A percentile compares a stretch with the other conserved stretches of the same genome.
phyloP scores from a whole-genome alignment of 2,888 invertebrate genomes.

The Ctenicera cuprea region DNA sequence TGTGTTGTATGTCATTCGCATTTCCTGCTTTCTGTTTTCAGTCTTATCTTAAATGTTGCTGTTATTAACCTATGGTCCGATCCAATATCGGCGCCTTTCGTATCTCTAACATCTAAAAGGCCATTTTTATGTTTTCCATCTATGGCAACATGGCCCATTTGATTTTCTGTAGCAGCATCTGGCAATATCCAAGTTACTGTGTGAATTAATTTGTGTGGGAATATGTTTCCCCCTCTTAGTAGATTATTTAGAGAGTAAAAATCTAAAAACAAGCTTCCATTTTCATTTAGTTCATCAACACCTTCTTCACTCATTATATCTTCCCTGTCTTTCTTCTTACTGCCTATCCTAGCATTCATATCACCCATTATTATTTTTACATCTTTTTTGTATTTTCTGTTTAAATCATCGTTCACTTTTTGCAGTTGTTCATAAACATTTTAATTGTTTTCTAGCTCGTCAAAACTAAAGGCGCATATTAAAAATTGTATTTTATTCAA shows the following conservation, averaged over 20 bases:
- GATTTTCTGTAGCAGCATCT: neutral
- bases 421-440: neutral
- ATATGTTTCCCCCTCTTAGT: neutral
- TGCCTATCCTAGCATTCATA: no score
- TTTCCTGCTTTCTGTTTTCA: neutral
- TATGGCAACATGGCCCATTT: neutral
- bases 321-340: slow-evolving; percentile 7
- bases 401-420: neutral
- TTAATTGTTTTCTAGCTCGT: neutral
- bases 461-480: no score
- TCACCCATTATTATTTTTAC: no score
- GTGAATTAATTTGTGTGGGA: neutral
- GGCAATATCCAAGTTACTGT: slow-evolving; percentile 5
- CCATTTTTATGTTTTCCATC: neutral
- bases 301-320: slow-evolving; percentile 7
- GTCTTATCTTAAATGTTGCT: neutral
- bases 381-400: no score
- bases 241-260: slow-evolving; percentile 3
- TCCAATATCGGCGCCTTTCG: neutral
- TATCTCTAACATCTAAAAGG: neutral
- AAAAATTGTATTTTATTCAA: no score
- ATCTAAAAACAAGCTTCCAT: neutral
- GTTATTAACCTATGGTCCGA: neutral
- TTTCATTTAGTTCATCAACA: neutral
- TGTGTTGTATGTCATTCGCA: neutral